Evolutionary conservation across 2,797 vertebrate genomes (phyloP), one percentile per base, ranked within the genome.

Genomic region (Triplophysa bombifrons): DNA sequence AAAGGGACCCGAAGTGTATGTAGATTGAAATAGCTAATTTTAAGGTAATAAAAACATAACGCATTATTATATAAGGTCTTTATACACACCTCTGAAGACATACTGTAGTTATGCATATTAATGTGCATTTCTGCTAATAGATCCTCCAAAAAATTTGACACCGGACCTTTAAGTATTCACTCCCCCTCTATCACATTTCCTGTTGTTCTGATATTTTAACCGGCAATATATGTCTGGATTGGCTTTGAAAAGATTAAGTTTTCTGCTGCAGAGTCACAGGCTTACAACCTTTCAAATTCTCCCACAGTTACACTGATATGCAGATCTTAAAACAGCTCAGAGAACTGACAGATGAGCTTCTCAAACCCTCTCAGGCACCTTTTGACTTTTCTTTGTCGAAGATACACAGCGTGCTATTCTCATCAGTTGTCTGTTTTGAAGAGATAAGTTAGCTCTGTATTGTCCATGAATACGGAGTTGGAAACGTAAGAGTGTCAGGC

Each of bases 171-270:
- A 41, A 41, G 41, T 10, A 41, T 41, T 41, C 13, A 51, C 16
- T 14, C 17, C 16, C 14, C 41, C 3, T 30, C 20, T 48, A 46
- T 16, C 65, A 77, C 65, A 30, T 22, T 69, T 60, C 41, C 51
- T 61, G 53, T 60, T 77, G 58, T 20, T 20, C 41, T 50, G 8
- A 58, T 55, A 51, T 77, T 77, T 61, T 51, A 77, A 61, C 34
- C 25, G 61, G 44, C 55, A 60, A 70, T 61, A 69, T 61, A 50
- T 38, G 66, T 61, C 19, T 77, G 5, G 22, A 17, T 77, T 77
- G 22, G 27, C 25, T 66, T 60, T 11, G 27, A 46, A 14, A 53
- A 76, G 41, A 60, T 77, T 30, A 58, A 60, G 55, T 50, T 13
- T 4, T 50, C 53, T 20, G 14, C 30, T 56, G 34, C 64, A 34